These are phyloP conservation scores for Drosophila saltans DNA, from an alignment of 1,140 invertebrate species.

Conservation along the genomic window DNA sequence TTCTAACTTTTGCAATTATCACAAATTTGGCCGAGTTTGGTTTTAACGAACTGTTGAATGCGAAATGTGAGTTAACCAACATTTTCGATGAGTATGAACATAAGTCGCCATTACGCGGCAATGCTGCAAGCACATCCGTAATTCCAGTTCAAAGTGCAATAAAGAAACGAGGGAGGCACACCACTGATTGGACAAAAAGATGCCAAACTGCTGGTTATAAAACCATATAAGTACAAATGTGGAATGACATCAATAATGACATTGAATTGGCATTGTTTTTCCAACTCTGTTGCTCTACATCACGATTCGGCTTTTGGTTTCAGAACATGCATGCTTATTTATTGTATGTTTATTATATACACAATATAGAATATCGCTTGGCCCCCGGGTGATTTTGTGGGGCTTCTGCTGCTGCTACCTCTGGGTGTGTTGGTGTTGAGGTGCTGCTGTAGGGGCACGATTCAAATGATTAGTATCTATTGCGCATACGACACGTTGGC, in stretches of 20 bases:
- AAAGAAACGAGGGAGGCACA: too few species aligned
- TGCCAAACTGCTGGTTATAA: constrained; percentile 52
- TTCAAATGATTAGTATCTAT: constrained; percentile 44
- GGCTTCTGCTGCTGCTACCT: background rate
- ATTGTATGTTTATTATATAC: constrained; percentile 73
- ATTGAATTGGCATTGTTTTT: constrained; percentile 62
- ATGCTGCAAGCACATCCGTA: too few species aligned
- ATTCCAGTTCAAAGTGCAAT: too few species aligned
- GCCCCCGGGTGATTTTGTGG: constrained; percentile 12
- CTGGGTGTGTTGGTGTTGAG: constrained; percentile 27
- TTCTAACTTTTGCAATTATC: too few species aligned
- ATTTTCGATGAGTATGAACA: too few species aligned
- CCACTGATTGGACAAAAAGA: background rate
- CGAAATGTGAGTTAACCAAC: too few species aligned
- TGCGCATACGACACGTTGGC: constrained; percentile 70
- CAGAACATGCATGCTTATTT: constrained; percentile 49
- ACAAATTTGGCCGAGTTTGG: too few species aligned
- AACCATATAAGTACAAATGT: constrained; percentile 57
- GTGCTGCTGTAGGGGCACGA: constrained; percentile 53
- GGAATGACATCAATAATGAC: constrained; percentile 78
- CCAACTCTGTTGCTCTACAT: background rate
- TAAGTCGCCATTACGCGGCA: too few species aligned
- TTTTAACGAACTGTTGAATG: too few species aligned
- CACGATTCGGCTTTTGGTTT: constrained; percentile 12
- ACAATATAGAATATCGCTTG: constrained; percentile 59